These are phyloP conservation scores for Illadopsis cleaveri DNA, from an alignment of 2,113 vertebrate genomes.

Conservation along the genomic window DNA sequence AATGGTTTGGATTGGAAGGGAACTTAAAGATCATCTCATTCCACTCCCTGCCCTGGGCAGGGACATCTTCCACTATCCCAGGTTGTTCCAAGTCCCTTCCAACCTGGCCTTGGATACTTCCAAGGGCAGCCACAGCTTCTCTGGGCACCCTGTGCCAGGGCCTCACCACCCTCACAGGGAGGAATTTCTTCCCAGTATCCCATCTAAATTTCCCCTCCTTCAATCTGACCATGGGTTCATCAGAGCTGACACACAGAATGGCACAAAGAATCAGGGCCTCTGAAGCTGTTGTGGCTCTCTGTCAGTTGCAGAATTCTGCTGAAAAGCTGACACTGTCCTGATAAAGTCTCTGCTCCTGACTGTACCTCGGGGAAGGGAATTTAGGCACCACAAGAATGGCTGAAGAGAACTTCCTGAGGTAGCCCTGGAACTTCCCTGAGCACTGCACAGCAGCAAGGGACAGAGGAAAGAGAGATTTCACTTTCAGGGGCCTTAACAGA, in stretches of 20 bases:
- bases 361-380: not conserved
- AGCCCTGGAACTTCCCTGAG: not conserved
- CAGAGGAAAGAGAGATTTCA: not conserved
- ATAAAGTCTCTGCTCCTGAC: not conserved
- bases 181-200: not conserved
- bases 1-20: not conserved
- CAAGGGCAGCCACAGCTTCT: not conserved
- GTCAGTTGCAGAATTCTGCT: not conserved
- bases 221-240: not conserved
- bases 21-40: not conserved
- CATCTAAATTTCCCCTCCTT: not conserved
- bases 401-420: not conserved
- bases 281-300: not conserved
- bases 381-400: not conserved
- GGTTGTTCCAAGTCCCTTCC: fast-evolving
- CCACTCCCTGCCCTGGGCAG: not conserved
- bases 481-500: not conserved
- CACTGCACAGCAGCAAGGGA: not conserved
- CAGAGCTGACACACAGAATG: not conserved
- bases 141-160: not conserved
- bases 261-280: not conserved
- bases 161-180: fast-evolving
- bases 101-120: fast-evolving
- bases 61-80: fast-evolving
- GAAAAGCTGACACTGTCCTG: not conserved